Conservation (phyloP, 2,888 invertebrate genomes). For the Andrena marginata region DNA sequence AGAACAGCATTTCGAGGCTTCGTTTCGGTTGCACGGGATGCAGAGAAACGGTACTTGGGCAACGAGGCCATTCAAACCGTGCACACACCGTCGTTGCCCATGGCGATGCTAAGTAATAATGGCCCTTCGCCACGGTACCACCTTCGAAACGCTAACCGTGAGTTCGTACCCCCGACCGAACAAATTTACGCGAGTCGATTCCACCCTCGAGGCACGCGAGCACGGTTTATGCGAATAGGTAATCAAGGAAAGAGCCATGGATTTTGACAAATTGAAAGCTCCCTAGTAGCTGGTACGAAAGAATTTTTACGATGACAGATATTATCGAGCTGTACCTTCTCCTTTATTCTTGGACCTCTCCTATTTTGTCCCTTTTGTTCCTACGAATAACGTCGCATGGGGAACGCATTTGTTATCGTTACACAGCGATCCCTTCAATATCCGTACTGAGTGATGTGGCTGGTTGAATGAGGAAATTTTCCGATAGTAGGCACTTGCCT, state of each 20-base stretch:
- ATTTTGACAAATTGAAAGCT: slow-evolving; percentile 28
- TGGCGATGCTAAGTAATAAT: slow-evolving; percentile 79
- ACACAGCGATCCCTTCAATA: no score
- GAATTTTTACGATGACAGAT: slow-evolving; percentile 7
- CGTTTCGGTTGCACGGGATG: slow-evolving; percentile 14
- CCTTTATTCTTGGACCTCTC: not conserved
- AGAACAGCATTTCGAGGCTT: slow-evolving; percentile 5
- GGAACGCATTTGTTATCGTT: no score
- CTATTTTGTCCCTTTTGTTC: not conserved
- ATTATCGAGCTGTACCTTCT: not conserved
- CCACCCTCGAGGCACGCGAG: slow-evolving; percentile 12
- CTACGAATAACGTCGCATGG: not conserved
- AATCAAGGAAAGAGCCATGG: slow-evolving; percentile 4
- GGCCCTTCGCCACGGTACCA: slow-evolving; percentile 67
- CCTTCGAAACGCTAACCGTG: slow-evolving; percentile 72
- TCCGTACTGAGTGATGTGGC: no score
- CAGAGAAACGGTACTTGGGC: slow-evolving; percentile 60
- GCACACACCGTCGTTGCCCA: slow-evolving; percentile 73
- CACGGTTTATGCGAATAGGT: slow-evolving; percentile 17
- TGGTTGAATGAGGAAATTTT: no score
- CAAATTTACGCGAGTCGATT: slow-evolving; percentile 55
- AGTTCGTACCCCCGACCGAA: slow-evolving; percentile 41
- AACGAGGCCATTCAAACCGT: slow-evolving; percentile 73
- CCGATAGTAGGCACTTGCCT: no score
- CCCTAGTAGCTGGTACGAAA: not conserved